These are phyloP conservation scores for Drosophila kohkoa DNA, from an alignment of 1,140 invertebrate species.

Conservation along the genomic window DNA sequence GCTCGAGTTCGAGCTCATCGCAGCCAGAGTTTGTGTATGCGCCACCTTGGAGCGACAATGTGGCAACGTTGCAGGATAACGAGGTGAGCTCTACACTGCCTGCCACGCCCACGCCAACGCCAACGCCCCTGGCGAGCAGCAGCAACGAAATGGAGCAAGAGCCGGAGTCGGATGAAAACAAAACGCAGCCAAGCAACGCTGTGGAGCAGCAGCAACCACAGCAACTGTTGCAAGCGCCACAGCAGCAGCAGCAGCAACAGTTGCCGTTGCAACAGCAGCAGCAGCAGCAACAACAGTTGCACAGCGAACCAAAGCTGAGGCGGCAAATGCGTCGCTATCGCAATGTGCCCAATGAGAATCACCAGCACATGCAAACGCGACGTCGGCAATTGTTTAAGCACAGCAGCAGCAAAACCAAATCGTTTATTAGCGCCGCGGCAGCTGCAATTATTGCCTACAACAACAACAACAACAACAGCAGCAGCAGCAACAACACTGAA, in stretches of 20 bases:
- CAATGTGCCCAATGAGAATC: slow-evolving; percentile 81
- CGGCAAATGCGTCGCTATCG: slow-evolving; percentile 69
- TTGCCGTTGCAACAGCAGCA: slow-evolving; percentile 1
- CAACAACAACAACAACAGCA: neutral
- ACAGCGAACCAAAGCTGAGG: neutral
- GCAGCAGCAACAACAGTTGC: neutral
- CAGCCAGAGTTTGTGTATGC: slow-evolving; percentile 38
- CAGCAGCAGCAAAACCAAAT: slow-evolving; percentile 46
- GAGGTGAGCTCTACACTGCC: slow-evolving; percentile 67
- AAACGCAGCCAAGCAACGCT: neutral
- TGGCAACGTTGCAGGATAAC: slow-evolving; percentile 59
- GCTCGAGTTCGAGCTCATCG: slow-evolving; percentile 32
- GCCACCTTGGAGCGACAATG: slow-evolving; percentile 5
- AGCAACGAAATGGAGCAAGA: slow-evolving; percentile 2
- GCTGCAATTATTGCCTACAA: slow-evolving; percentile 55
- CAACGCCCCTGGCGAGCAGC: slow-evolving; percentile 8
- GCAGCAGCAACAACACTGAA: too few relatives aligned
- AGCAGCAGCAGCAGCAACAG: slow-evolving; percentile 3
- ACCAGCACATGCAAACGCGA: slow-evolving; percentile 69
- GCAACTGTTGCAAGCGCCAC: neutral
- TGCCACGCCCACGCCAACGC: slow-evolving; percentile 46
- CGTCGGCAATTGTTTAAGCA: slow-evolving; percentile 65
- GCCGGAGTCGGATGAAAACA: neutral
- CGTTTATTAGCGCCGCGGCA: slow-evolving; percentile 48
- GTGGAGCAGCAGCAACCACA: slow-evolving; percentile 7